Evolutionary conservation across 2,888 invertebrate species (phyloP).

Genomic region (Leptinotarsa rubiginosa): DNA sequence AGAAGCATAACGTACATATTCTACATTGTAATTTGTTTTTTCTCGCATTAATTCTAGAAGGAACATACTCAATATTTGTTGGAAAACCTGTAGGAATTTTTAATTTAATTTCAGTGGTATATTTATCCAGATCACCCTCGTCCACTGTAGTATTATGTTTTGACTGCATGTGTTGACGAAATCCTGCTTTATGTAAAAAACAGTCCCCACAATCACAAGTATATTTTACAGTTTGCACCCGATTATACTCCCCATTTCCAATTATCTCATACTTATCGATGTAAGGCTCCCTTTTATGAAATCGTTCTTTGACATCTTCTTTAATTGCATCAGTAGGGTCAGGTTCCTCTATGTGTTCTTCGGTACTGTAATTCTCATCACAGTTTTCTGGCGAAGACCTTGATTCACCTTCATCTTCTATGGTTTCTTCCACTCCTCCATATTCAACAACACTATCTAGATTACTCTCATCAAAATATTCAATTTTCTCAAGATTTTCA

Average conservation of each 20-base stretch:
- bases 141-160: conserved; percentile 31
- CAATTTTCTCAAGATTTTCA: conserved; percentile 13
- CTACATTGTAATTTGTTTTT: conserved; percentile 36
- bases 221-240: conserved; percentile 30
- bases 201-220: conserved; percentile 39
- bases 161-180: conserved; percentile 37
- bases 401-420: neutral
- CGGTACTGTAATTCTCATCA: neutral
- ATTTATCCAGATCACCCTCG: conserved; percentile 29
- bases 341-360: neutral
- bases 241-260: conserved; percentile 34
- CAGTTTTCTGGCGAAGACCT: neutral
- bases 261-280: conserved; percentile 16
- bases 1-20: conserved; percentile 34
- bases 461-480: conserved; percentile 27
- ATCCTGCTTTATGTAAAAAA: conserved; percentile 34
- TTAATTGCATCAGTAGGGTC: conserved; percentile 7
- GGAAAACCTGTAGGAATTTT: conserved; percentile 34
- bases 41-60: conserved; percentile 24
- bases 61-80: conserved; percentile 33
- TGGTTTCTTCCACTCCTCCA: conserved; percentile 4
- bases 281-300: conserved; percentile 8
- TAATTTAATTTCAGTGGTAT: conserved; percentile 30
- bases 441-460: conserved; percentile 14
- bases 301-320: conserved; percentile 3